A percentile compares a stretch with the other conserved stretches of the same genome.
These are phyloP conservation scores for Coreoperca whiteheadi DNA, from an alignment of 2,113 vertebrate genomes.

Conservation along the genomic window DNA sequence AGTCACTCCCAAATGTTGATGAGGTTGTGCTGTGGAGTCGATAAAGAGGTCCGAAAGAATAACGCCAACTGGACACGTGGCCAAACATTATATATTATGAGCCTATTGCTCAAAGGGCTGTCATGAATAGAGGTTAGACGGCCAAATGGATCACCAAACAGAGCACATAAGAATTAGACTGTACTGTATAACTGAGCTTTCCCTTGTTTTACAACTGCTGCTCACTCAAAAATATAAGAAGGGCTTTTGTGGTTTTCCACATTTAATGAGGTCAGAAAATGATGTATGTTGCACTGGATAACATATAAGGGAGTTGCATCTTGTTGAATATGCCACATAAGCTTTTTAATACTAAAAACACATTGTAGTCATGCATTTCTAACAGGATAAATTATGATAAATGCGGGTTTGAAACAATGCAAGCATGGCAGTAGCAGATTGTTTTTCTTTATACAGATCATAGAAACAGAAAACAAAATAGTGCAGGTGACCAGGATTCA, in stretches of 20 bases:
- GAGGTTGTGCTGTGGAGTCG: slow-evolving; percentile 15
- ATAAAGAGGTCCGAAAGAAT: slow-evolving; percentile 16
- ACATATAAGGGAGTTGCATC: not conserved
- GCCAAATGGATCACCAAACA: slow-evolving; percentile 50
- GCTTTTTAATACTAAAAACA: not conserved
- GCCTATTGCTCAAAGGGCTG: slow-evolving; percentile 40
- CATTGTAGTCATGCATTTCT: not conserved
- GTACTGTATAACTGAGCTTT: slow-evolving; percentile 20
- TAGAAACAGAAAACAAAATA: slow-evolving; percentile 12
- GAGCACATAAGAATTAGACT: slow-evolving; percentile 35
- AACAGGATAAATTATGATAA: not conserved
- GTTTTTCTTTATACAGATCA: not conserved
- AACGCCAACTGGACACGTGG: slow-evolving; percentile 41
- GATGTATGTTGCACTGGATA: slow-evolving; percentile 15
- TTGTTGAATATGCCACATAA: not conserved
- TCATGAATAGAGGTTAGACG: slow-evolving; percentile 27
- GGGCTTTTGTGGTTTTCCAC: slow-evolving; percentile 28
- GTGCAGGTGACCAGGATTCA: not conserved
- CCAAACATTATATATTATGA: slow-evolving; percentile 53
- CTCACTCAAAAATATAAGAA: slow-evolving; percentile 16
- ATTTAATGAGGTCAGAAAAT: slow-evolving; percentile 30
- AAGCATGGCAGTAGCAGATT: not conserved
- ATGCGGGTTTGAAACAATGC: not conserved
- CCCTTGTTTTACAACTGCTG: slow-evolving; percentile 38
- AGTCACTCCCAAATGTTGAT: slow-evolving; percentile 57